Percentiles rank a stretch among this genome's conserved stretches.
Evolutionary conservation across 2,888 invertebrate genomes (phyloP).

Genomic region (Selenia dentaria): DNA sequence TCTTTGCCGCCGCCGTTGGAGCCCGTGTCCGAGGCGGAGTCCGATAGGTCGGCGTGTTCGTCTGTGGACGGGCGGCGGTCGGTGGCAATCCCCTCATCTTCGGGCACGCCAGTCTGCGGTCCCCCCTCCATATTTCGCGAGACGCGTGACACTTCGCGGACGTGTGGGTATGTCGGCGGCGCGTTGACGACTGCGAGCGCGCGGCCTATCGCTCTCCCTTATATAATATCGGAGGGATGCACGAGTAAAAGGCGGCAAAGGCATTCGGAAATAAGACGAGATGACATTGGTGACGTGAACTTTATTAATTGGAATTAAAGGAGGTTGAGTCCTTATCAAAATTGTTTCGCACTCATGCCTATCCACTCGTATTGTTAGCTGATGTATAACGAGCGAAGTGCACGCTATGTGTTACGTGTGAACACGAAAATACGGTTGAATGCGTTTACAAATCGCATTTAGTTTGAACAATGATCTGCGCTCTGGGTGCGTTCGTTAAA

Average conservation of each 20-base stretch:
- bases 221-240: conserved; percentile 79
- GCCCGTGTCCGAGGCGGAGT: conserved; percentile 86
- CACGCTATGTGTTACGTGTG: conserved; percentile 13
- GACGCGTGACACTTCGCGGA: conserved; percentile 47
- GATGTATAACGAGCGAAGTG: background rate
- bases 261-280: conserved; percentile 63
- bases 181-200: conserved; percentile 77
- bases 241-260: conserved; percentile 65
- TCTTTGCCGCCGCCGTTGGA: conserved; percentile 86
- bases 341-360: background rate
- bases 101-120: conserved; percentile 58
- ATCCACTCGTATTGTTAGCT: background rate
- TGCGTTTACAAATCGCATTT: conserved; percentile 12
- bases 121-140: conserved; percentile 69
- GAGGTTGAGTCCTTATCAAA: conserved; percentile 22
- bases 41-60: conserved; percentile 88
- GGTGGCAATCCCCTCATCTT: conserved; percentile 77
- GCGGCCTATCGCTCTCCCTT: conserved; percentile 63
- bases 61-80: conserved; percentile 81
- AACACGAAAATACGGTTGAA: conserved; percentile 17
- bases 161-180: conserved; percentile 70
- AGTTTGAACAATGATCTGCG: conserved; percentile 15
- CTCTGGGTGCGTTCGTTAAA: background rate
- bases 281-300: conserved; percentile 63
- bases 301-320: conserved; percentile 13